Percentiles rank a stretch among this genome's conserved stretches.
These are phyloP conservation scores for Cephus pygmeus DNA, from an alignment of 2,888 invertebrate genomes.

Conservation along the genomic window DNA sequence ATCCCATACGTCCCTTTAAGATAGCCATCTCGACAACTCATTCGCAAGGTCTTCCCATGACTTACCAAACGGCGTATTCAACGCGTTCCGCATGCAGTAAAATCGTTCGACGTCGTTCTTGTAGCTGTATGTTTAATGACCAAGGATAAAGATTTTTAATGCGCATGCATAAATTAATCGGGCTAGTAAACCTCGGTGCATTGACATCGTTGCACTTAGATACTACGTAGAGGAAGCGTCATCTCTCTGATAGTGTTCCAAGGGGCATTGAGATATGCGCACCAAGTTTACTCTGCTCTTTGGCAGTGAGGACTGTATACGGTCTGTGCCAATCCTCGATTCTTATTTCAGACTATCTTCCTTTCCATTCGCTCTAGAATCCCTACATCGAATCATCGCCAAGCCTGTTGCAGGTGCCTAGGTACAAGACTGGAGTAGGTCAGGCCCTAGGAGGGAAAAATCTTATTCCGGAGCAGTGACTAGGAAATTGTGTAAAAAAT, in stretches of 20 bases:
- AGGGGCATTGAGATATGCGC: background rate
- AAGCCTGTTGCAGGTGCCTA: background rate
- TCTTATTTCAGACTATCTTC: background rate
- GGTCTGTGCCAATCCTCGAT: background rate
- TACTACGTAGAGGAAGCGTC: background rate
- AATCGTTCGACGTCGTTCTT: background rate
- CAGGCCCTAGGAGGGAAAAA: background rate
- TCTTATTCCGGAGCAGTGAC: background rate
- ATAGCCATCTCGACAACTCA: background rate
- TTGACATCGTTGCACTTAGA: background rate
- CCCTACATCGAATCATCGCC: background rate
- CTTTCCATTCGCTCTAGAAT: background rate
- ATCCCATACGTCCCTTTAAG: background rate
- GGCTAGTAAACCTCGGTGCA: background rate
- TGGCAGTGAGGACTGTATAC: background rate
- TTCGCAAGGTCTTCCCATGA: background rate
- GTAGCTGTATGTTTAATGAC: background rate
- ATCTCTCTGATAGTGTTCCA: background rate
- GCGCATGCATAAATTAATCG: background rate
- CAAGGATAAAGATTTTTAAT: background rate
- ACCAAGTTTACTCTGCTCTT: background rate
- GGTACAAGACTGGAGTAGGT: background rate
- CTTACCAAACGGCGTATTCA: background rate
- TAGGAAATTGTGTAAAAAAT: background rate
- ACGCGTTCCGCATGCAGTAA: background rate